Base-by-base conservation (phyloP, 1,140 invertebrate genomes). In the Brachionus asplanchnoidis region DNA sequence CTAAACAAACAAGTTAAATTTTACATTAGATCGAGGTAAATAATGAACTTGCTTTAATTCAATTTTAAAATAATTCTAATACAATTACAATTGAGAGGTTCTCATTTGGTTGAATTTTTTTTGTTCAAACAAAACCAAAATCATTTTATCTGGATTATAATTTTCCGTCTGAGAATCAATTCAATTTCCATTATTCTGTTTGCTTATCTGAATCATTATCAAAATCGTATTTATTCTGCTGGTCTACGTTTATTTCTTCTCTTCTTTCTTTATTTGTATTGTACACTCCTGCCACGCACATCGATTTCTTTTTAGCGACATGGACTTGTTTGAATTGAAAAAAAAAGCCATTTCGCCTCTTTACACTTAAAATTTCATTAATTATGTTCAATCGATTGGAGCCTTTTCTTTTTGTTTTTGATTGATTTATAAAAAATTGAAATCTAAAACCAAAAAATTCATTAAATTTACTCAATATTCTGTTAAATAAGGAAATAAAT, bases 121-220 rank as follows among this genome's bases (percentile, higher is more conserved):
- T 9, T 36, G n/a, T n/a, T 36, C 32, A 36, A 32, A 32, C 14
- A 70, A 66, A 66, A 68, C n/a, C n/a, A 73, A 73, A 44, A 42
- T 73, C n/a, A n/a, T 42, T 73, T 73, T 73, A 73, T 73, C 68
- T 73, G 32, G 68, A 73, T 73, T 73, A 46, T 73, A 42, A 73
- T 42, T 73, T 73, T 73, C 68, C 68, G 68, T 73, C 68, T 73
- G 28, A 73, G 40, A 73, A 73, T 73, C 68, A 73, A 73, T 73
- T 73, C 68, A 73, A 73, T 73, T 73, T 73, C 14, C 44, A 73
- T 73, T 73, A 42, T 73, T 73, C 68, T 73, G n/a, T 73, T 73
- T 73, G 68, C 68, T 73, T 73, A 73, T 73, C 68, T 73, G 68
- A 40, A 73, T 73, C 36, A 42, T 73, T 73, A 73, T 73, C 68